Base-by-base conservation (phyloP, 2,888 invertebrate genomes). In the Cyclophora albipunctata region DNA sequence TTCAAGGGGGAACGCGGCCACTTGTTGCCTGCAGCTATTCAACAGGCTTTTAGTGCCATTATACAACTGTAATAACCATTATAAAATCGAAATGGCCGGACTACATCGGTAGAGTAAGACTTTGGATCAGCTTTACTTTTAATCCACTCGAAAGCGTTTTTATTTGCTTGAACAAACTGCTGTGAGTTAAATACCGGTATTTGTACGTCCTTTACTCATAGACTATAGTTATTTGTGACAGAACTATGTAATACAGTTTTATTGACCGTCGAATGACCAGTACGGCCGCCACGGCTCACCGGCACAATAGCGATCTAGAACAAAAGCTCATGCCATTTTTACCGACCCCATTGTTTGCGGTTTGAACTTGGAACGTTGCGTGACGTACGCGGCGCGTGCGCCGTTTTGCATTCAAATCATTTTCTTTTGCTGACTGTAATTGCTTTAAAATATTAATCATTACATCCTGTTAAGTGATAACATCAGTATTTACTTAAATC, bases 311-410 rank as follows among this genome's bases (percentile, higher is more conserved):
- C 71, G 58, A 63, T 56, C 60, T 67, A 73, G 75, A 85, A 85
- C 84, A 84, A 86, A 86, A 85, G 84, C 84, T 84, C 81, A 75
- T 72, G 74, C 84, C 84, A 82, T 86, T 83, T 85, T 81, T 74
- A 78, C 80, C 65, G 73, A 59, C 66, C 62, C 79, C 71, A 85
- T 86, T 85, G 84, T 87, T 84, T 70, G 68, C 68, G 62, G 71
- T 75, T 82, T 81, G 84, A 86, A 83, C 83, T 82, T 86, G 84
- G 84, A 69, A 77, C 79, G 79, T 81, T 74, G 81, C 78, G 76
- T 86, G 84, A 83, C 85, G 84, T 74, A 69, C 67, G 63, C 71
- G 75, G 81, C 81, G 84, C 84, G 85, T 84, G 86, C 83, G 79
- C 69, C 61, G 81, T 60, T 75, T 75, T 67, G 83, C 83, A 85